Conservation (phyloP, 2,797 vertebrate species). For the Lepus townsendii region DNA sequence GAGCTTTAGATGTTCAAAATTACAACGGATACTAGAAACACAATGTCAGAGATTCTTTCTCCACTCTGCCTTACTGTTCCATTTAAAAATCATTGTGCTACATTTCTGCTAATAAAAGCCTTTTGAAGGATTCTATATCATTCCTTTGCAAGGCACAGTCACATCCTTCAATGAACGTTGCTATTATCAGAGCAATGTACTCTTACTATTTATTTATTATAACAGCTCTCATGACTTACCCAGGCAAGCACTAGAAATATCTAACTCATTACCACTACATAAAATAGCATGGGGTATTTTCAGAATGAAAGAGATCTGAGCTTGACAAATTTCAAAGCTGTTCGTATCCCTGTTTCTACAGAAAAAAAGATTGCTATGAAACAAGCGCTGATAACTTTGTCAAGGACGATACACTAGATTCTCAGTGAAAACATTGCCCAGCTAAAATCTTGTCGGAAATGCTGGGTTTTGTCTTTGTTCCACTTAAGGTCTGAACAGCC, state of each 20-base stretch:
- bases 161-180: constrained; percentile 79
- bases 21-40: constrained; percentile 47
- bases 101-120: constrained; percentile 75
- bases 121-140: constrained; percentile 78
- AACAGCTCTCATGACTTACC: constrained; percentile 80
- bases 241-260: constrained; percentile 84
- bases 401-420: constrained; percentile 9
- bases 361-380: constrained; percentile 58
- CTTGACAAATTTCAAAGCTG: constrained; percentile 76
- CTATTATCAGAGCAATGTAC: constrained; percentile 79
- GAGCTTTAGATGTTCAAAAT: constrained; percentile 45
- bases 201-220: constrained; percentile 84
- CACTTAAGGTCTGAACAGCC: constrained; percentile 45
- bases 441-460: constrained; percentile 67
- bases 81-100: constrained; percentile 69
- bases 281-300: constrained; percentile 84
- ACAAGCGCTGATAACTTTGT: constrained; percentile 54
- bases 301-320: constrained; percentile 76
- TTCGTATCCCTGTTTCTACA: constrained; percentile 72
- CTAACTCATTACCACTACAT: constrained; percentile 82
- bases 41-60: constrained; percentile 43
- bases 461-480: constrained; percentile 40
- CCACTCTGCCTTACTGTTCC: constrained; percentile 34
- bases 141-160: constrained; percentile 66
- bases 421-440: constrained; percentile 55